Percentiles rank a stretch among this genome's conserved stretches.
phyloP scores from a whole-genome alignment of 2,113 vertebrate genomes.

The Butastur rufipennis region DNA sequence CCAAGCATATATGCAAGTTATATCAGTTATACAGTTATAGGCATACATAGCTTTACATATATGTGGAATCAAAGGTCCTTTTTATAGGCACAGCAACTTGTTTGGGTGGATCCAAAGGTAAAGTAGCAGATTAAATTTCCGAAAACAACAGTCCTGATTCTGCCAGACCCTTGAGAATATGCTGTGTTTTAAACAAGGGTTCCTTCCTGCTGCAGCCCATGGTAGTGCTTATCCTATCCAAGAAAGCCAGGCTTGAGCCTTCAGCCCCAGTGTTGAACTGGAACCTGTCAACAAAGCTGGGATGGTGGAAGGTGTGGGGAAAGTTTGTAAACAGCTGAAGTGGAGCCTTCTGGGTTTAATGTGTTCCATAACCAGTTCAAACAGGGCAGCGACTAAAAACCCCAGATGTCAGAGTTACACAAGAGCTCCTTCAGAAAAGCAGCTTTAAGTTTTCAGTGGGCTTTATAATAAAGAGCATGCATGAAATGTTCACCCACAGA shows the following conservation, averaged over 20 bases:
- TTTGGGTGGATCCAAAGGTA: not conserved
- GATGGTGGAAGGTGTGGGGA: not conserved
- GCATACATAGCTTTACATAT: not conserved
- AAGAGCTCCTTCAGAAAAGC: conserved; percentile 51
- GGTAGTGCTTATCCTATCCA: not conserved
- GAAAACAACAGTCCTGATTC: not conserved
- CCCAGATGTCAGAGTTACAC: conserved; percentile 42
- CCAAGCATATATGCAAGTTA: not conserved
- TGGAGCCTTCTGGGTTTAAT: conserved; percentile 18
- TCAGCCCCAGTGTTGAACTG: not conserved
- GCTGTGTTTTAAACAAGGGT: not conserved
- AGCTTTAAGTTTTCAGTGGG: conserved; percentile 37
- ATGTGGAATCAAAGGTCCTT: not conserved
- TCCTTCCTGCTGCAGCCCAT: not conserved
- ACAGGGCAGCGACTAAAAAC: not conserved
- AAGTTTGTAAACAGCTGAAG: conserved; percentile 43
- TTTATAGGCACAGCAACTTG: not conserved
- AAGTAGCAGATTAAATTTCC: not conserved
- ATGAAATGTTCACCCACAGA: conserved; percentile 52
- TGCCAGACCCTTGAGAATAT: not conserved
- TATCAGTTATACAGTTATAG: not conserved
- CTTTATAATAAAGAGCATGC: conserved; percentile 41
- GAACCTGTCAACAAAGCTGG: not conserved
- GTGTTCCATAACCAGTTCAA: conserved; percentile 41
- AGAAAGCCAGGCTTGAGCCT: not conserved